Evolutionary conservation across 2,888 invertebrate genomes (phyloP), one percentile per base, ranked within the genome.

Genomic region (Aleiodes leptofemur): DNA sequence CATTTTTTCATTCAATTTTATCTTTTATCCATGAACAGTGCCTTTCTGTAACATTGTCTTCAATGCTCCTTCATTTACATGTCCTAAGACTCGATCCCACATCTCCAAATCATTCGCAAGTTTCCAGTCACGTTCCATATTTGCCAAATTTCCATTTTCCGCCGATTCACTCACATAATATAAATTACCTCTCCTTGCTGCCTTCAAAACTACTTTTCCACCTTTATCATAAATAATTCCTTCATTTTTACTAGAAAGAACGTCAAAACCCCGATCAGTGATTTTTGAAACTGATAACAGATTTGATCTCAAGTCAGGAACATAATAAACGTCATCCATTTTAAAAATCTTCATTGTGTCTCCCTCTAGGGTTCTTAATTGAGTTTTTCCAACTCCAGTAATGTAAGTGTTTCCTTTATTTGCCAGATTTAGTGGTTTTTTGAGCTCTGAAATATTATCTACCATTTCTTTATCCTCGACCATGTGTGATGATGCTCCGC

Each of bases 211-310:
- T 1, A 69, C 61, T n/a, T 57, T 29, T 51, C 68, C 56, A 59
- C 51, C 31, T n/a, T 11, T 51, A 31, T 66, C 48, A 7, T 43
- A 16, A 16, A 66, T 38, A 23, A 7, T 14, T 9, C 16, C 23
- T 66, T 34, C 43, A 29, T 66, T 1, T 53, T 61, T 9, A 9
- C 43, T 8, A 43, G 3, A 43, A 43, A 43, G 9, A 8, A 43
- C 43, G 7, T 43, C 43, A 3, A 43, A 75, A 16, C 73, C 76
- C 9, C 59, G 68, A 31, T 70, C 34, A 14, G 73, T 72, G 4
- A 79, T 72, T 59, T 77, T 66, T 29, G 77, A 77, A 5, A 80
- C 78, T 31, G 80, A 80, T n/a, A 82, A 56, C 38, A 81, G 75
- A 55, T 81, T 82, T 7, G 72, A 72, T n/a, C 73, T 50, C 6